These are phyloP conservation scores for Calephelis nemesis DNA, from an alignment of 1,140 invertebrate species.

Conservation along the genomic window DNA sequence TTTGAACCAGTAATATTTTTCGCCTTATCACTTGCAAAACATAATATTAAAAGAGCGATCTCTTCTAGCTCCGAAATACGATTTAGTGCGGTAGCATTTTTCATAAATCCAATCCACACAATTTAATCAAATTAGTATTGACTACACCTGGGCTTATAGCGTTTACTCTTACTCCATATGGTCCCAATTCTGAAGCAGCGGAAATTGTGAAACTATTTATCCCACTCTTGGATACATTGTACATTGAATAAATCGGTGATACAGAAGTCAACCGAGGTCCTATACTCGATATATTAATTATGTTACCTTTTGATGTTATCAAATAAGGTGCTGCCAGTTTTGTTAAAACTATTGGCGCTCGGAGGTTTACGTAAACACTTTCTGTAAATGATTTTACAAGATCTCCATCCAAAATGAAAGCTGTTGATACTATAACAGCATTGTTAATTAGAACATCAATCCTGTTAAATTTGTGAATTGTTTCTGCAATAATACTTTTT, in stretches of 20 bases:
- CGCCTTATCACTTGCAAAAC: neutral
- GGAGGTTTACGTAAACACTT: slow-evolving; percentile 36
- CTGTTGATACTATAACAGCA: no score
- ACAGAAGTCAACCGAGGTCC: neutral
- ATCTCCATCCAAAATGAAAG: neutral
- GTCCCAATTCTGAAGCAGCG: slow-evolving; percentile 24
- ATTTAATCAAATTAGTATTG: slow-evolving; percentile 33
- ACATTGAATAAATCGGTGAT: slow-evolving; percentile 7
- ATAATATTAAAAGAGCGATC: no score
- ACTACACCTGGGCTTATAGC: slow-evolving; percentile 35
- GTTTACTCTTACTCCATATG: slow-evolving; percentile 41
- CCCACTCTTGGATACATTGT: slow-evolving; percentile 31
- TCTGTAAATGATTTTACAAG: neutral
- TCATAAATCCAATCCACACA: slow-evolving; percentile 27
- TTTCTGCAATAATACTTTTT: slow-evolving; percentile 5
- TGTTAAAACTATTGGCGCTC: slow-evolving; percentile 30
- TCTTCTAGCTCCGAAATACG: no score
- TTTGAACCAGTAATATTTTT: slow-evolving; percentile 36
- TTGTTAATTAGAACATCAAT: no score
- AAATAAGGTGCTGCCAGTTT: no score
- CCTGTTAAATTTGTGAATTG: no score
- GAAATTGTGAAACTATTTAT: slow-evolving; percentile 34
- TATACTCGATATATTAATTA: slow-evolving; percentile 40
- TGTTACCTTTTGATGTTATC: no score
- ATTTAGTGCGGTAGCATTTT: slow-evolving; percentile 20